Evolutionary conservation across 2,888 invertebrate species (phyloP).

Genomic region (Sminthurides aquaticus): DNA sequence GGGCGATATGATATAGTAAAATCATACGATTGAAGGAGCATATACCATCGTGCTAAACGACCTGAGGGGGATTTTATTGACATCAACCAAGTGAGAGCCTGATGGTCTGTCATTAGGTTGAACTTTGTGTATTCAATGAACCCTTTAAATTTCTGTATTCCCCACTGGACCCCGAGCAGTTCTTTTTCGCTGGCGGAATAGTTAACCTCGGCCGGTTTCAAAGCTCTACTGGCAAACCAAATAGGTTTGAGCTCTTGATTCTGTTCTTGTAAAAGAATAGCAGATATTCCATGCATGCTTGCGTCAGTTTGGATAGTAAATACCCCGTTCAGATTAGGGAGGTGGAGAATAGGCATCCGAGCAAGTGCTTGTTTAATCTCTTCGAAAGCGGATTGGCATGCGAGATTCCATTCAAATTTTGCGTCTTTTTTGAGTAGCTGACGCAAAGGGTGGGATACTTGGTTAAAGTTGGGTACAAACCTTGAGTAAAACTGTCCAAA

Average conservation of each 20-base stretch:
- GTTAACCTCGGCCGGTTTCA: constrained; percentile 22
- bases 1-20: constrained; percentile 46
- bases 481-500: constrained; percentile 44
- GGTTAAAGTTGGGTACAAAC: background rate
- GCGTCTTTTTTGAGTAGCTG: background rate
- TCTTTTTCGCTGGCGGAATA: constrained; percentile 32
- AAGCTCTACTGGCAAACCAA: constrained; percentile 23
- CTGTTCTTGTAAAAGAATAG: constrained; percentile 38
- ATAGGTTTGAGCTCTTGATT: constrained; percentile 24
- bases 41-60: constrained; percentile 48
- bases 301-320: constrained; percentile 39
- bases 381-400: constrained; percentile 32
- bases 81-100: constrained; percentile 44
- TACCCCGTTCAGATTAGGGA: constrained; percentile 37
- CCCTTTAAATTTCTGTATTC: constrained; percentile 32
- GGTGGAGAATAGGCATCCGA: constrained; percentile 29
- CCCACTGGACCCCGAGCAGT: constrained; percentile 36
- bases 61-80: constrained; percentile 48
- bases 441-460: background rate
- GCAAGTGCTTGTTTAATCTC: constrained; percentile 27
- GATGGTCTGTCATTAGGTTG: constrained; percentile 35
- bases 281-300: constrained; percentile 37
- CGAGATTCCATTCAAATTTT: constrained; percentile 28
- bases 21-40: constrained; percentile 47
- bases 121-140: constrained; percentile 36